These are phyloP conservation scores for Ceratothoa steindachneri DNA, from an alignment of 2,888 invertebrate genomes.

Conservation along the genomic window DNA sequence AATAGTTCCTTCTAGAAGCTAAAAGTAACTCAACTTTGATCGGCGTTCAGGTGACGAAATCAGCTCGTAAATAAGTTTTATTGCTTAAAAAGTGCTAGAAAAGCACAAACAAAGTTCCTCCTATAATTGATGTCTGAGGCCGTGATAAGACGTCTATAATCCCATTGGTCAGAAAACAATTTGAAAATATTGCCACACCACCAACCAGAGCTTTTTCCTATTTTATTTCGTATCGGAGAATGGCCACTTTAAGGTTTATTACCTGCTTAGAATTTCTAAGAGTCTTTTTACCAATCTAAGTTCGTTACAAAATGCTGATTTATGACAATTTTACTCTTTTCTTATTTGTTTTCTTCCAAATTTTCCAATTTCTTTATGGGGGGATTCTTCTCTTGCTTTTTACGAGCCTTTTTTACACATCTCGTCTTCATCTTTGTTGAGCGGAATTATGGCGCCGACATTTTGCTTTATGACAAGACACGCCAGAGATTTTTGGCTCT, in stretches of 20 bases:
- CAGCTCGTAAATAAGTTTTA: background rate
- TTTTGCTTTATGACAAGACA: slow-evolving; percentile 37
- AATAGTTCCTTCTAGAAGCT: background rate
- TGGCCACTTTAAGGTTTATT: slow-evolving; percentile 40
- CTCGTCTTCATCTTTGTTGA: background rate
- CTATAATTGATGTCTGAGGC: background rate
- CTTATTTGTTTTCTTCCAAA: background rate
- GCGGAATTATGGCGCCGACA: slow-evolving; percentile 33
- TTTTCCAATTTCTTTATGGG: background rate
- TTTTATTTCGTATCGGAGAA: background rate
- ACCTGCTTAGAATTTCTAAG: slow-evolving; percentile 42
- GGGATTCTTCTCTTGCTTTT: background rate
- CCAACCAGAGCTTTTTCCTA: slow-evolving; percentile 1
- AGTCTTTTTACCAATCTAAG: slow-evolving; percentile 33
- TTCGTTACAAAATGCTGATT: slow-evolving; percentile 12
- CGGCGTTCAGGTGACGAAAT: background rate
- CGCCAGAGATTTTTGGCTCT: background rate
- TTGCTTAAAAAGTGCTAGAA: background rate
- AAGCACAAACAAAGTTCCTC: background rate
- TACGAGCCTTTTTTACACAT: background rate
- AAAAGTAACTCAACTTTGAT: background rate
- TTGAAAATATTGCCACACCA: background rate
- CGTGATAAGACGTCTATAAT: background rate
- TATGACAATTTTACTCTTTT: background rate
- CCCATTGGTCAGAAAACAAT: slow-evolving; percentile 7